Evolutionary conservation across 2,888 invertebrate genomes (phyloP), one percentile per base, ranked within the genome.

Genomic region (Amblyjoppa proteus): DNA sequence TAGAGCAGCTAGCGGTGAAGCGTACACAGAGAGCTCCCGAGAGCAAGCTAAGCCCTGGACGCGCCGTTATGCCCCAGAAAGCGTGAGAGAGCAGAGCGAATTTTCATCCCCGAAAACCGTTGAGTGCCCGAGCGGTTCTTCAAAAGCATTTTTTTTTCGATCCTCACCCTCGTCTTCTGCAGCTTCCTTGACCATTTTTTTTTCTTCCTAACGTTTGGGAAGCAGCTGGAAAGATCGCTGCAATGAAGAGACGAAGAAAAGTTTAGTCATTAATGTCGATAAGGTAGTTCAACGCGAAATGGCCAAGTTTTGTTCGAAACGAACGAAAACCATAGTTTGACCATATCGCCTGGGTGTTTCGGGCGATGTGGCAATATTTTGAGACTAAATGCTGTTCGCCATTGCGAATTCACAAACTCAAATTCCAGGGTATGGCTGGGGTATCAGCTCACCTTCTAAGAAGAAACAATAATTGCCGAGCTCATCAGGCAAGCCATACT

Each of bases 1-100:
- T 87, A 82, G 87, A 88, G 88, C 87, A 87, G 84, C 78, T 58
- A 77, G 68, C 77, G 77, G 51, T 66, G 28, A 66, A 66, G 75
- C 16, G 45, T 66, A 75, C 9, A 49, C 66, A 51, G 66, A 76
- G 51, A 51, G 34, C 45, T n/a, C 41, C 51, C 20, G 64, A 76
- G 66, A 76, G 64, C 4, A n/a, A 34, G 34, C 64, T 64, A 16
- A 64, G 64, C 64, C 7, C 2, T 34, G 31, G 64, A 64, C 16
- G n/a, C 64, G 31, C 2, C 64, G 34, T n/a, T 64, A 31, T 34
- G 31, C 31, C 64, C 64, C 64, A 34, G 31, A 64, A 64, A 64
- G 64, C 64, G 64, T 31, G 64, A 64, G 64, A 64, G 31, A n/a
- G 64, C 31, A 34, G 64, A 64, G 64, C 64, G 16, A 64, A 64